Conservation (phyloP, 2,113 vertebrate genomes). For the Calidris pugnax region DNA sequence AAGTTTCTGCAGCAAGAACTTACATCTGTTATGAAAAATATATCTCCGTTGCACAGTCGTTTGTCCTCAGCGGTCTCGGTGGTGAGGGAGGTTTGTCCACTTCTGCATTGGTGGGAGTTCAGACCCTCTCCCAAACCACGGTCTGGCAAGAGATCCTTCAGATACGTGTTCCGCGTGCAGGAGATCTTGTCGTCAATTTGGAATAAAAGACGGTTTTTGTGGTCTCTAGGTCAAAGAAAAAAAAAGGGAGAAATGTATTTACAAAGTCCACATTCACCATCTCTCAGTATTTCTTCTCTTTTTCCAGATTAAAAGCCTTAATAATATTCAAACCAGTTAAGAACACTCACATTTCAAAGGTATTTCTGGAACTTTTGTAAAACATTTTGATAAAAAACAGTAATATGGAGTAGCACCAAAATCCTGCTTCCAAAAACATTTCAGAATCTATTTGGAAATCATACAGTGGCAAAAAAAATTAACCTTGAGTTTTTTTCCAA, state of each 20-base stretch:
- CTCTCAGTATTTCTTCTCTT: not conserved
- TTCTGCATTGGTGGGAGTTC: no score
- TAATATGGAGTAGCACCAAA: not conserved
- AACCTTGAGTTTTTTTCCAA: not conserved
- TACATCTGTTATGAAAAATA: constrained; percentile 84
- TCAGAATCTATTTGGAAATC: not conserved
- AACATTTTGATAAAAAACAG: not conserved
- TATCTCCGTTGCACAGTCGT: constrained; percentile 85
- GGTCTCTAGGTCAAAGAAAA: constrained; percentile 59
- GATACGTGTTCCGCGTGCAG: constrained; percentile 77
- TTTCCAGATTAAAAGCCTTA: not conserved
- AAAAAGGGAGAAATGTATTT: not conserved
- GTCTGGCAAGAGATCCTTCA: constrained; percentile 61
- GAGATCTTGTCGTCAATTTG: constrained; percentile 81
- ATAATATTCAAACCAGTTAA: not conserved
- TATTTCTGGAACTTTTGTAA: not conserved
- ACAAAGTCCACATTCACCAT: not conserved
- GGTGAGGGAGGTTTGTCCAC: not conserved
- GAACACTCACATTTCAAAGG: not conserved
- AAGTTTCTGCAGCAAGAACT: not conserved
- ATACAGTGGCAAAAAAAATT: not conserved
- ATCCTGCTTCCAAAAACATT: not conserved
- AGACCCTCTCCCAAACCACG: rapidly evolving
- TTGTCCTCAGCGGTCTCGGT: constrained; percentile 12
- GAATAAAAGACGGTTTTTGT: constrained; percentile 68